phyloP scores from a whole-genome alignment of 1,140 invertebrate genomes.

The Procambarus virginalis region DNA sequence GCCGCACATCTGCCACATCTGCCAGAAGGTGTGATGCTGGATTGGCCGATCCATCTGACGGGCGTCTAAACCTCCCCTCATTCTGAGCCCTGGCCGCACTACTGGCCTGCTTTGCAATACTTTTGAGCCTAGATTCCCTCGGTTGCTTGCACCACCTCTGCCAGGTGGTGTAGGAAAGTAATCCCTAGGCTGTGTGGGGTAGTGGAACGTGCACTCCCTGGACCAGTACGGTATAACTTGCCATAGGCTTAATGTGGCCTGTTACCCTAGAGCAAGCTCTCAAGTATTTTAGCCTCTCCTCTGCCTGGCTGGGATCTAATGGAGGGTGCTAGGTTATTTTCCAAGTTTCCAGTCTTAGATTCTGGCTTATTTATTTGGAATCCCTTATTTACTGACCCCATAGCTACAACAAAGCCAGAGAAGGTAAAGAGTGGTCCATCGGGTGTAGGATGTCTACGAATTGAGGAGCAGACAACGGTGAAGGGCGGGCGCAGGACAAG shows the following conservation, averaged over 20 bases:
- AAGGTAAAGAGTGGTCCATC: neutral
- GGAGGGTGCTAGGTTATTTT: neutral
- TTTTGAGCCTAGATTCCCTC: conserved; percentile 14
- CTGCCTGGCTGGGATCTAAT: conserved; percentile 1
- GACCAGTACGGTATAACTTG: neutral
- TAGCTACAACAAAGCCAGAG: neutral
- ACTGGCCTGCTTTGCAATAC: conserved; percentile 19
- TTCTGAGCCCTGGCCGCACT: conserved; percentile 42
- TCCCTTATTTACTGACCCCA: neutral
- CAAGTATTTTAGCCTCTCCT: neutral
- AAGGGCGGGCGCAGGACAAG: conserved; percentile 50
- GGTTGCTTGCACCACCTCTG: neutral
- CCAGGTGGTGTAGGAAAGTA: neutral
- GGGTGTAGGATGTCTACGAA: conserved; percentile 13
- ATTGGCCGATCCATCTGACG: conserved; percentile 71
- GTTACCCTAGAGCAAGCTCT: neutral
- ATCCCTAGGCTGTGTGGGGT: neutral
- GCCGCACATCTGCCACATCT: conserved; percentile 93
- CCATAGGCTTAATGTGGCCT: neutral
- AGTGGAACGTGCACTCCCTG: conserved; percentile 16
- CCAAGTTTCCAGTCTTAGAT: conserved; percentile 13
- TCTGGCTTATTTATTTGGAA: conserved; percentile 11
- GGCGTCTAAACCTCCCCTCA: conserved; percentile 32
- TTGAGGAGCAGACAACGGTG: conserved; percentile 39
- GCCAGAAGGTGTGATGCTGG: conserved; percentile 90